phyloP scores from a whole-genome alignment of 2,888 invertebrate species.

The Acanthosoma haemorrhoidale region DNA sequence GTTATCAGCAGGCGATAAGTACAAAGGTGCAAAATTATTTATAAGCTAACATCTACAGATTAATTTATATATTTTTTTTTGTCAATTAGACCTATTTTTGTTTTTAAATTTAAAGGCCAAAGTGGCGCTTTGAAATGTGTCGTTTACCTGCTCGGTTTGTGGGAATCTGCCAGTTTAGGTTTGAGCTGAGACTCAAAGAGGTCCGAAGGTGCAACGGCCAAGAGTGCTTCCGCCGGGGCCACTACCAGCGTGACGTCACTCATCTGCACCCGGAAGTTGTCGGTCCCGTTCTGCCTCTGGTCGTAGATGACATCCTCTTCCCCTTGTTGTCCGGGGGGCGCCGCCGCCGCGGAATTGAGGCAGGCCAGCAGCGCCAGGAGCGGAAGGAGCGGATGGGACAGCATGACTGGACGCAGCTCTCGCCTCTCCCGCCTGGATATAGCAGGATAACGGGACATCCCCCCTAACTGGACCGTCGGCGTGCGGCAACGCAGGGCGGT shows the following conservation, averaged over 20 bases:
- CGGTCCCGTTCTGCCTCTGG: slow-evolving; percentile 71
- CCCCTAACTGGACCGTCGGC: neutral
- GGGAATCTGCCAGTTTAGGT: slow-evolving; percentile 32
- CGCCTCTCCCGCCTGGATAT: slow-evolving; percentile 37
- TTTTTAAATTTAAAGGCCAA: too few species aligned
- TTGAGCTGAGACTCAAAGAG: slow-evolving; percentile 39
- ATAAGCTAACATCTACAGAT: too few species aligned
- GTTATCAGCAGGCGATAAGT: too few species aligned
- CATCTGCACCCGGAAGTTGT: slow-evolving; percentile 65
- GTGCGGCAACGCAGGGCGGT: neutral
- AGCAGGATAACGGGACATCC: neutral
- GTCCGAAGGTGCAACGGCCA: slow-evolving; percentile 49
- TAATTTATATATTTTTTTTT: too few species aligned
- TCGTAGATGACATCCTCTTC: slow-evolving; percentile 51
- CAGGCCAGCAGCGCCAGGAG: slow-evolving; percentile 2
- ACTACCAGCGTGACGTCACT: slow-evolving; percentile 63
- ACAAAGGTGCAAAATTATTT: too few species aligned
- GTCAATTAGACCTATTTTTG: too few species aligned
- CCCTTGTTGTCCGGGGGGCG: neutral
- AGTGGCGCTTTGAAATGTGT: neutral
- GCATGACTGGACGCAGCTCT: slow-evolving; percentile 47
- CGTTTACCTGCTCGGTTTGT: neutral
- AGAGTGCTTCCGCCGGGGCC: slow-evolving; percentile 57
- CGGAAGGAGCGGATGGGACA: too few species aligned
- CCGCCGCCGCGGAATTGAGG: slow-evolving; percentile 11